These are phyloP conservation scores for Garrulus glandarius DNA, from an alignment of 2,797 vertebrate species.

Conservation along the genomic window DNA sequence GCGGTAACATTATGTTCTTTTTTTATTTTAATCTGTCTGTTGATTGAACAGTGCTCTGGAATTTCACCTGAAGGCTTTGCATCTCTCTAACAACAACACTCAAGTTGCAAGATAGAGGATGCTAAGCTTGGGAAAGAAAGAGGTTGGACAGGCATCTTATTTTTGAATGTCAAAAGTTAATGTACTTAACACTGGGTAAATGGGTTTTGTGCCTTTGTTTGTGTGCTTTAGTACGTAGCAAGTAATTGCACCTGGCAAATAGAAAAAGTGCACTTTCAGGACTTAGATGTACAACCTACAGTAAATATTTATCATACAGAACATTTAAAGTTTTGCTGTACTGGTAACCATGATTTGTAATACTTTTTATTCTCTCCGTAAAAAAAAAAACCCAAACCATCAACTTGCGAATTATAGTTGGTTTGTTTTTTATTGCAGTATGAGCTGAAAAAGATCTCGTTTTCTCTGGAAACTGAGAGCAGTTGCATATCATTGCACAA, in stretches of 20 bases:
- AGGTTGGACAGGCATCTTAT: not conserved
- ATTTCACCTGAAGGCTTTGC: not conserved
- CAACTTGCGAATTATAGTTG: not conserved
- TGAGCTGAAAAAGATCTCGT: not conserved
- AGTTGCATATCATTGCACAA: conserved; percentile 17
- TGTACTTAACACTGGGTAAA: not conserved
- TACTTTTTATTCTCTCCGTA: not conserved
- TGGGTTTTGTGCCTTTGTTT: not conserved
- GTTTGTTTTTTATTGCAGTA: not conserved
- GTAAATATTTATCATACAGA: not conserved
- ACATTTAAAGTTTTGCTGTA: not conserved
- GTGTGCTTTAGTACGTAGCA: not conserved
- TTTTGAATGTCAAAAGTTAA: not conserved
- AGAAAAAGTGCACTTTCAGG: not conserved
- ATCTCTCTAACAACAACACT: not conserved
- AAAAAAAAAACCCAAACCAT: not conserved
- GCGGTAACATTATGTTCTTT: not conserved
- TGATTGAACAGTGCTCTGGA: not conserved
- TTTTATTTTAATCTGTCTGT: not conserved
- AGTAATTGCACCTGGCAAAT: not conserved
- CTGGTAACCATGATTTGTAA: not conserved
- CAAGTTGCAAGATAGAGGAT: not conserved
- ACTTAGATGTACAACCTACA: not conserved
- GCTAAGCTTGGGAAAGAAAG: not conserved
- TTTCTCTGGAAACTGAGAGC: not conserved